Evolutionary conservation across 2,113 vertebrate genomes (phyloP).

Genomic region (Eulemur macaco): DNA sequence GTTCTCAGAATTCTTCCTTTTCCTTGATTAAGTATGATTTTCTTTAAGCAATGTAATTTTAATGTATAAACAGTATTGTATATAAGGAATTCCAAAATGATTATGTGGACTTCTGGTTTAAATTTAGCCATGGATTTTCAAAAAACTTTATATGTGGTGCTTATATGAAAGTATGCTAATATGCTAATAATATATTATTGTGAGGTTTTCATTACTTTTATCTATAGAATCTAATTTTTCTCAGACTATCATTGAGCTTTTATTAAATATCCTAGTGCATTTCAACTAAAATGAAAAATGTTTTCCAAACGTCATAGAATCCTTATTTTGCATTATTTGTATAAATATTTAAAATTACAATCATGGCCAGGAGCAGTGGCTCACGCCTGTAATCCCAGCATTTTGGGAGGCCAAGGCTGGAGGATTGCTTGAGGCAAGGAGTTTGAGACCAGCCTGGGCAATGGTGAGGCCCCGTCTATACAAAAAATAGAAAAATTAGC

Average conservation of each 20-base stretch:
- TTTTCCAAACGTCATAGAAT: slow-evolving; percentile 10
- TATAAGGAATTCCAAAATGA: slow-evolving; percentile 33
- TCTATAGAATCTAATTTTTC: slow-evolving; percentile 28
- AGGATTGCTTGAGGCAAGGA: too few relatives aligned
- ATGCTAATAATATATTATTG: slow-evolving; percentile 43
- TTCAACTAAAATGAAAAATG: slow-evolving; percentile 48
- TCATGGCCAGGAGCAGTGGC: background rate
- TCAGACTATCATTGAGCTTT: slow-evolving; percentile 13
- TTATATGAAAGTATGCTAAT: slow-evolving; percentile 45
- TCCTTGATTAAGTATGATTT: slow-evolving; percentile 24
- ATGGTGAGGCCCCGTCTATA: too few relatives aligned
- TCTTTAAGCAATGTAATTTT: slow-evolving; percentile 12
- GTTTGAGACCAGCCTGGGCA: too few relatives aligned
- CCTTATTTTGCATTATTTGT: slow-evolving; percentile 56
- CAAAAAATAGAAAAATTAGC: too few relatives aligned
- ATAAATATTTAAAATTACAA: slow-evolving; percentile 59
- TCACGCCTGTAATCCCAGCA: too few relatives aligned
- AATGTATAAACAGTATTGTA: slow-evolving; percentile 1
- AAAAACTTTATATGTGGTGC: background rate
- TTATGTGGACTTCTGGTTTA: background rate
- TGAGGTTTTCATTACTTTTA: slow-evolving; percentile 49
- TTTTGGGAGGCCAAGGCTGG: too few relatives aligned
- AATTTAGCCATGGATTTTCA: slow-evolving; percentile 28
- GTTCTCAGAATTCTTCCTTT: slow-evolving; percentile 50
- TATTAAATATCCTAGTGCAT: slow-evolving; percentile 56